Evolutionary conservation across 64 coral and sea anemone genomes (phyloP), one percentile per base, ranked within the genome.

Genomic region (Platygyra sinensis): DNA sequence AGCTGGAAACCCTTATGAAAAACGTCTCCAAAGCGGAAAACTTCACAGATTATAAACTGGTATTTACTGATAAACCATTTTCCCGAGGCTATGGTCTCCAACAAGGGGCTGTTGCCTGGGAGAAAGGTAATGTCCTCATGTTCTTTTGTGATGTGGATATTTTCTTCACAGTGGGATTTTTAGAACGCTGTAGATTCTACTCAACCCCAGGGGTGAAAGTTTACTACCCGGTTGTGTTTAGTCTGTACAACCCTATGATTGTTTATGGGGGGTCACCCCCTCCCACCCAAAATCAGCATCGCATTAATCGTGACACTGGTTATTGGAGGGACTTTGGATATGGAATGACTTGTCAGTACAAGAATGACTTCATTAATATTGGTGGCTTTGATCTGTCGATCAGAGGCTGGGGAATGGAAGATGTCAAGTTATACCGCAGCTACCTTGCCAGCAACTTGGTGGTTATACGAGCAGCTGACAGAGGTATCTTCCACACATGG

Each of bases 111-210:
- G 72, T 93, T 27, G 83, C 93, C 73, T 99, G 97, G 97, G 89
- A 93, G 5, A 99, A 88, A 72, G 97, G 97, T 8, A 99, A 99
- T 72, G 94, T 93, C 5, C 73, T 99, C 0, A 86, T 99, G 94
- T 96, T 99, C 76, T 99, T 99, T 72, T 99, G 97, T 86, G 97
- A 99, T 74, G 97, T 99, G 0, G 97, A 99, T 79, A 79, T 99
- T 3, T 86, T 89, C 39, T 96, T 99, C 20, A 96, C 72, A 15
- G 60, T 91, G 4, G 85, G 84, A 30, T 99, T 99, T 69, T 83
- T 99, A 19, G 91, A 96, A 63, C 80, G 94, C 10, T 99, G 97
- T 75, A 85, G 97, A 13, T 88, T 99, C 42, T 93, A 99, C 75
- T 78, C 97, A 17, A 80, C 83, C 64, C 91, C 97, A 42, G 97